These are phyloP conservation scores for Homarus americanus DNA, from an alignment of 1,140 invertebrate species.

Conservation along the genomic window DNA sequence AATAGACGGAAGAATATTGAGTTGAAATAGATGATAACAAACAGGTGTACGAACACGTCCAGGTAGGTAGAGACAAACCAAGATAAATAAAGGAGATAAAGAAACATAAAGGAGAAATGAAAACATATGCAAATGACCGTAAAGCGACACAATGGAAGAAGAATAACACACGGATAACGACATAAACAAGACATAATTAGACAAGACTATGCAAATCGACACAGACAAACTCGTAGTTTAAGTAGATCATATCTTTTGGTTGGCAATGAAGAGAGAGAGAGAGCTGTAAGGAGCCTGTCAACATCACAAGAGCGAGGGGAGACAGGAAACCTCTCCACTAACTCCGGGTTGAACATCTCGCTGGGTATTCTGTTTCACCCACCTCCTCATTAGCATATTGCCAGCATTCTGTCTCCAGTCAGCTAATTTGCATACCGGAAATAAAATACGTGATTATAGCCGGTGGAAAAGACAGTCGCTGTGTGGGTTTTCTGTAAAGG, in stretches of 20 bases:
- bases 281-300: background rate
- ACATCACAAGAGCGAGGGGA: slow-evolving; percentile 1
- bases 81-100: too few relatives aligned
- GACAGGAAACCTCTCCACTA: background rate
- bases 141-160: too few relatives aligned
- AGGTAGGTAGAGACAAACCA: too few relatives aligned
- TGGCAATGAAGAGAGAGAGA: background rate
- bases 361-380: slow-evolving; percentile 17
- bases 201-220: background rate
- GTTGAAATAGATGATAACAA: too few relatives aligned
- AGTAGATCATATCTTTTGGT: background rate
- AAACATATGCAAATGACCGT: too few relatives aligned
- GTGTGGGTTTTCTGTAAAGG: background rate
- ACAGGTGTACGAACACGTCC: too few relatives aligned
- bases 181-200: background rate
- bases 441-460: slow-evolving; percentile 49
- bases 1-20: too few relatives aligned
- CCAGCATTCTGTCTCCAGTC: slow-evolving; percentile 12
- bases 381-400: slow-evolving; percentile 43
- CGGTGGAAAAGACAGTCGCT: background rate
- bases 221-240: background rate
- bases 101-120: too few relatives aligned
- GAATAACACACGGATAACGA: background rate
- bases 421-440: slow-evolving; percentile 43
- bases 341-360: too few relatives aligned